Evolutionary conservation across 2,113 vertebrate genomes (phyloP).

Genomic region (Bufo bufo): DNA sequence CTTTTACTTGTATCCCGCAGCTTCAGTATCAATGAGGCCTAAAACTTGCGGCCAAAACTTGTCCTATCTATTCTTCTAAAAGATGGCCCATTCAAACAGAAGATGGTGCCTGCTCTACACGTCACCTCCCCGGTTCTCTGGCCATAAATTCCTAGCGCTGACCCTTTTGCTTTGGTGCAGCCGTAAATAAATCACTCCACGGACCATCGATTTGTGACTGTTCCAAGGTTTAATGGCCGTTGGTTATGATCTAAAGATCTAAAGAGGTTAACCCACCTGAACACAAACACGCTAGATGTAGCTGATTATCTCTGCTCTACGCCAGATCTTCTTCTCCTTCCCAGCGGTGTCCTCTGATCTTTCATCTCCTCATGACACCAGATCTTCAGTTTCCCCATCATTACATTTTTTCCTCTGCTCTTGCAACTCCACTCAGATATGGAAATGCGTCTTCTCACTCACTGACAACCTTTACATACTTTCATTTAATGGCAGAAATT

Average conservation of each 20-base stretch:
- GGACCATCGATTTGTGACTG: slow-evolving; percentile 59
- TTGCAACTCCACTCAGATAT: slow-evolving; percentile 16
- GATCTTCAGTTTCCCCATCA: slow-evolving; percentile 13
- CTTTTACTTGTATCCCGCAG: neutral
- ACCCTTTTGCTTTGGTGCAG: slow-evolving; percentile 57
- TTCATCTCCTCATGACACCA: neutral
- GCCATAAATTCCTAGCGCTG: slow-evolving; percentile 29
- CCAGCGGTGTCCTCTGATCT: slow-evolving; percentile 14
- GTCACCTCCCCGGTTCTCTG: neutral
- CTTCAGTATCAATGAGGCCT: neutral
- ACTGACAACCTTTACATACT: slow-evolving; percentile 16
- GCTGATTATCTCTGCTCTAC: slow-evolving; percentile 30
- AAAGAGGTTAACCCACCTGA: slow-evolving; percentile 42
- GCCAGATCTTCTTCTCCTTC: neutral
- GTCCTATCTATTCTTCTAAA: neutral
- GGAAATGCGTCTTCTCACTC: slow-evolving; percentile 22
- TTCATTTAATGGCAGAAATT: slow-evolving; percentile 26
- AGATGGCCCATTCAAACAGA: neutral
- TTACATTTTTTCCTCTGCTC: neutral
- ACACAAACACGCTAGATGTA: slow-evolving; percentile 4
- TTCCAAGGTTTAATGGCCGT: slow-evolving; percentile 58
- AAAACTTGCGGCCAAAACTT: neutral
- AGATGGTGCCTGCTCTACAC: neutral
- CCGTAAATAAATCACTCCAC: slow-evolving; percentile 62
- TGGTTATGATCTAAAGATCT: slow-evolving; percentile 58